These are phyloP conservation scores for Ctena decussata DNA, from an alignment of 2,888 invertebrate species.

Conservation along the genomic window DNA sequence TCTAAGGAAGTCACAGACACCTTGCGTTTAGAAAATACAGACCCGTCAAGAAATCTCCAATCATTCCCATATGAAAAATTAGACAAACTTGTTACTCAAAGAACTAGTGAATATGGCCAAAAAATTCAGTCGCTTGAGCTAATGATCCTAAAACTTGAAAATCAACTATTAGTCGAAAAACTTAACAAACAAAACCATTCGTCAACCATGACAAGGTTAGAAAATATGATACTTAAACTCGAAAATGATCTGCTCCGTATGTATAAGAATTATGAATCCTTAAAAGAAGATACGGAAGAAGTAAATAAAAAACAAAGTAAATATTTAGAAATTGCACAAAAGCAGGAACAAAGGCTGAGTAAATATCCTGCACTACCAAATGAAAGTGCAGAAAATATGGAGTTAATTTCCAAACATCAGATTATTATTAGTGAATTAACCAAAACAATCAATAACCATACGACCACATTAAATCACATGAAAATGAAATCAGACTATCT, in stretches of 20 bases:
- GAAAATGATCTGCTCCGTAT: constrained; percentile 82
- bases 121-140: constrained; percentile 80
- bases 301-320: constrained; percentile 70
- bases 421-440: constrained; percentile 72
- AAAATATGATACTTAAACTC: constrained; percentile 80
- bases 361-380: constrained; percentile 52
- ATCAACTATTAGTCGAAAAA: constrained; percentile 75
- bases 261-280: constrained; percentile 73
- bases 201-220: constrained; percentile 73
- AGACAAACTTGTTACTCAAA: constrained; percentile 39
- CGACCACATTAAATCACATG: constrained; percentile 63
- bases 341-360: constrained; percentile 31
- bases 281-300: constrained; percentile 74
- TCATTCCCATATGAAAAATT: constrained; percentile 29
- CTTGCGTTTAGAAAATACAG: too few species aligned
- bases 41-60: not conserved
- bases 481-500: constrained; percentile 67
- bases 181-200: constrained; percentile 77
- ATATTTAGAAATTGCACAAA: constrained; percentile 71
- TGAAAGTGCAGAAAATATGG: constrained; percentile 58
- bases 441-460: constrained; percentile 73
- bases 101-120: constrained; percentile 68
- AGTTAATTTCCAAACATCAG: constrained; percentile 76
- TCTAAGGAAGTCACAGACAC: not conserved
- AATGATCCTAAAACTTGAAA: constrained; percentile 81